phyloP scores from a whole-genome alignment of 2,797 vertebrate species.

The Diplodus puntazzo region DNA sequence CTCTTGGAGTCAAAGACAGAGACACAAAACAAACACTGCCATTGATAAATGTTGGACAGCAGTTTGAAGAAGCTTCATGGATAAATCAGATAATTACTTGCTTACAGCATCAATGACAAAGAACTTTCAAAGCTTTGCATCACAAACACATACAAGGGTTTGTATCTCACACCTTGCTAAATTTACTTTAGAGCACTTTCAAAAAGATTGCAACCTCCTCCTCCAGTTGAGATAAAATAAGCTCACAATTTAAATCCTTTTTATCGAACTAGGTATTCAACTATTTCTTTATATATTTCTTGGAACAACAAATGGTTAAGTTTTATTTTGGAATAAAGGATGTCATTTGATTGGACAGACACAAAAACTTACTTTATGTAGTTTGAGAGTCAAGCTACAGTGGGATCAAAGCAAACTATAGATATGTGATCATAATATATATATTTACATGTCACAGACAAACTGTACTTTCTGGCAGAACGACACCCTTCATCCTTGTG shows the following conservation, averaged over 20 bases:
- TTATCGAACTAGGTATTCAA: background rate
- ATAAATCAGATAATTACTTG: constrained; percentile 27
- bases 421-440: too few relatives aligned
- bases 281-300: background rate
- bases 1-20: background rate
- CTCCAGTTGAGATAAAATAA: background rate
- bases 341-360: background rate
- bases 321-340: background rate
- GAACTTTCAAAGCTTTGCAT: constrained; percentile 36
- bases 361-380: background rate
- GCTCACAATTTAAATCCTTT: background rate
- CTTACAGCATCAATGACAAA: constrained; percentile 33
- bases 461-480: background rate
- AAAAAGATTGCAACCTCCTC: background rate
- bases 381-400: background rate
- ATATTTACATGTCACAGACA: background rate
- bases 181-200: constrained; percentile 9
- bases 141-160: constrained; percentile 17
- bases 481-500: background rate
- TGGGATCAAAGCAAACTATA: background rate
- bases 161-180: background rate
- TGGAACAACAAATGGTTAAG: background rate
- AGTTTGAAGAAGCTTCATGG: constrained; percentile 11
- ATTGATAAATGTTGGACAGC: constrained; percentile 26
- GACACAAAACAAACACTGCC: constrained; percentile 20